A percentile compares a stretch with the other conserved stretches of the same genome.
Evolutionary conservation across 2,113 vertebrate species (phyloP).

Genomic region (Hippocampus comes): DNA sequence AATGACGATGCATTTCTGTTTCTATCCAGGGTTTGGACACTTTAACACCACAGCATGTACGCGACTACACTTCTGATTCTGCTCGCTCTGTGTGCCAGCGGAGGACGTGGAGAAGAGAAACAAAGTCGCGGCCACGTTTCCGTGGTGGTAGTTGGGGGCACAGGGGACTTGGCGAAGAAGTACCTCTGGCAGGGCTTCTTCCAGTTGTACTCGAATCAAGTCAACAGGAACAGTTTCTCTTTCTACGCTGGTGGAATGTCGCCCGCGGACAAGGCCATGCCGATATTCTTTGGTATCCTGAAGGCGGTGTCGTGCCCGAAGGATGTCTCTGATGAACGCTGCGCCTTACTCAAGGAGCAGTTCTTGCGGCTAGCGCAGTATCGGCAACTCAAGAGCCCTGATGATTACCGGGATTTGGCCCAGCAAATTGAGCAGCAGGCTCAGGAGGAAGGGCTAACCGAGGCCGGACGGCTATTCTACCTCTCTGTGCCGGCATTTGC

Average conservation of each 20-base stretch:
- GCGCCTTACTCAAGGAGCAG: conserved; percentile 82
- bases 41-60: conserved; percentile 66
- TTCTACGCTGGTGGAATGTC: conserved; percentile 83
- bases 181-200: conserved; percentile 96
- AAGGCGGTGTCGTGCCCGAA: conserved; percentile 78
- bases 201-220: conserved; percentile 82
- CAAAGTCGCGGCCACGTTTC: conserved; percentile 82
- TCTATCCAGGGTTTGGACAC: conserved; percentile 41
- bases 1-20: conserved; percentile 1
- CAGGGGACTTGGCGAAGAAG: conserved; percentile 89
- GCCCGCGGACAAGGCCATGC: conserved; percentile 63
- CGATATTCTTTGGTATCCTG: conserved; percentile 77
- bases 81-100: conserved; percentile 52
- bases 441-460: conserved; percentile 73
- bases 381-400: conserved; percentile 71
- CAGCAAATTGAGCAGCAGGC: conserved; percentile 71
- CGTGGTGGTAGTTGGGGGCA: conserved; percentile 85
- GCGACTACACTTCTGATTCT: conserved; percentile 61
- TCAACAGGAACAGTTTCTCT: conserved; percentile 80
- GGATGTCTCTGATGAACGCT: conserved; percentile 64
- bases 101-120: conserved; percentile 39
- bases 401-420: conserved; percentile 79
- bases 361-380: conserved; percentile 84
- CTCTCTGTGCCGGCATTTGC: conserved; percentile 89
- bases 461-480: conserved; percentile 90